These are phyloP conservation scores for Cathartes aura DNA, from an alignment of 2,113 vertebrate species.

Conservation along the genomic window DNA sequence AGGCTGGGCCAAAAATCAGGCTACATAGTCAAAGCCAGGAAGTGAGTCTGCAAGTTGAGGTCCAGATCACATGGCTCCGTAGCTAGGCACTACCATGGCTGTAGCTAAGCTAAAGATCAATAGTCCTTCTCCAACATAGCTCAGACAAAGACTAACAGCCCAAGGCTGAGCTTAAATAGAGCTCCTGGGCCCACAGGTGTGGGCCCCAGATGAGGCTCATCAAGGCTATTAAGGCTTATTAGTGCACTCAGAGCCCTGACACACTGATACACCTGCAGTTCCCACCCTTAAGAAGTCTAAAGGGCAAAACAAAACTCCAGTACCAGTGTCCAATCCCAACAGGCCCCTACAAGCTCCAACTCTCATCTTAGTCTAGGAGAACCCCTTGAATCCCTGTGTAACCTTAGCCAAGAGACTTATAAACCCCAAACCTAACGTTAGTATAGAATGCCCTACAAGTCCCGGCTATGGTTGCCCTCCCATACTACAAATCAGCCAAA, in stretches of 20 bases:
- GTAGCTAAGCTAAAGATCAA: neutral
- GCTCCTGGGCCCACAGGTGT: neutral
- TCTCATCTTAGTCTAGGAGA: neutral
- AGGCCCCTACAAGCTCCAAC: neutral
- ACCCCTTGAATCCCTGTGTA: neutral
- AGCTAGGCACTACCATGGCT: fast-evolving
- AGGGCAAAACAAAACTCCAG: neutral
- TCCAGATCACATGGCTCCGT: fast-evolving
- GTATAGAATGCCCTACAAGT: neutral
- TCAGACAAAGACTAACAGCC: fast-evolving
- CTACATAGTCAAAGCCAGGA: neutral
- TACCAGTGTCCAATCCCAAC: neutral
- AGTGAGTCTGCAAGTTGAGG: neutral
- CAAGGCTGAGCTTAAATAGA: neutral
- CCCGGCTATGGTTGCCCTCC: neutral
- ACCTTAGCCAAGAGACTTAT: neutral
- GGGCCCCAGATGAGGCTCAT: neutral
- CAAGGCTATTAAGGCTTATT: neutral
- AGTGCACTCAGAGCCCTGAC: neutral
- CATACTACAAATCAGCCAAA: neutral
- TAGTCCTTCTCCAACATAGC: fast-evolving
- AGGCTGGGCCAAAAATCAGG: neutral
- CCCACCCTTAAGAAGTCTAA: neutral
- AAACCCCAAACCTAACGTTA: neutral
- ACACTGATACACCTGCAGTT: neutral